Percentiles rank a stretch among this genome's conserved stretches.
phyloP scores from a whole-genome alignment of 2,888 invertebrate species.

The Caenorhabditis macrosperma region DNA sequence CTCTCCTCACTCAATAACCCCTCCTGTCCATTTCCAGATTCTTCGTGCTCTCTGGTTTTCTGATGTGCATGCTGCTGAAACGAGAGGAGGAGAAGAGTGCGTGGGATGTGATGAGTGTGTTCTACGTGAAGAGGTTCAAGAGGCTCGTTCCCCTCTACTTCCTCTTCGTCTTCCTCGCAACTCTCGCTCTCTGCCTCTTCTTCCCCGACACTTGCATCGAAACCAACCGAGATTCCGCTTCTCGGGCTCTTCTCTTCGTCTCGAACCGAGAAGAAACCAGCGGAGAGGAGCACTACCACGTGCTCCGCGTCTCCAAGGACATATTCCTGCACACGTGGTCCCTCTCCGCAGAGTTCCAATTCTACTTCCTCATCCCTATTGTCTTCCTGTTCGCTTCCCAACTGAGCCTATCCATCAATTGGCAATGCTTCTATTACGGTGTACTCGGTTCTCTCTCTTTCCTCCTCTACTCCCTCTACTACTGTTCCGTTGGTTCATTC shows the following conservation, averaged over 20 bases:
- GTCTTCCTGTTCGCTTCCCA: constrained; percentile 2
- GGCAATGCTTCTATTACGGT: too few relatives aligned
- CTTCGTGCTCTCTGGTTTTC: constrained; percentile 34
- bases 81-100: constrained; percentile 5
- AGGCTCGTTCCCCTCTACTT: constrained; percentile 46
- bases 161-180: constrained; percentile 14
- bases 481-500: constrained; percentile 17
- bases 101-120: constrained; percentile 7
- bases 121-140: constrained; percentile 40
- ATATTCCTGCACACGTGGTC: constrained; percentile 58
- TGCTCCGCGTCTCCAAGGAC: constrained; percentile 27
- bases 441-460: too few relatives aligned
- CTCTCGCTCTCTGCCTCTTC: constrained; percentile 15
- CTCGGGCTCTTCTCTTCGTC: constrained; percentile 31
- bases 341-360: constrained; percentile 47
- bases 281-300: constrained; percentile 27
- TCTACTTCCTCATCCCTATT: constrained; percentile 41
- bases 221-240: constrained; percentile 25
- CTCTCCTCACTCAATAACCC: neutral
- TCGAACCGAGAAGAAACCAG: constrained; percentile 33
- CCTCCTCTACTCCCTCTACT: constrained; percentile 7
- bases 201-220: constrained; percentile 28
- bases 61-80: constrained; percentile 37
- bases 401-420: neutral
- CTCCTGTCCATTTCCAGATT: constrained; percentile 9